Evolutionary conservation across 1,140 invertebrate species (phyloP).

Genomic region (Drosophila nigrodunni): DNA sequence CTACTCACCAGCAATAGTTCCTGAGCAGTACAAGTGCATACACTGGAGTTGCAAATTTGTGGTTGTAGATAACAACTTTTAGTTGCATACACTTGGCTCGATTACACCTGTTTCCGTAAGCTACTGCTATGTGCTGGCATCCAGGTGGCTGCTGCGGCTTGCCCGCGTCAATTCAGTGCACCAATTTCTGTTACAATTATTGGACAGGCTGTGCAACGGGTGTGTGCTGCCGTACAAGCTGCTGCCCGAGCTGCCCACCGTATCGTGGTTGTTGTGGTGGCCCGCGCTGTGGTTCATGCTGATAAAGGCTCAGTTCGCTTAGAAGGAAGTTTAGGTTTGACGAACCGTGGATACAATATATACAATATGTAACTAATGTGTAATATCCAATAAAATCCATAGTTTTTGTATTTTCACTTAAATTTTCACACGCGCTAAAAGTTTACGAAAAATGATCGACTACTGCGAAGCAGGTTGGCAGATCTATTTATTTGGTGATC

Average conservation of each 20-base stretch:
- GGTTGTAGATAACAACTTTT: background rate
- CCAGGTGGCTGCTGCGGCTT: slow-evolving; percentile 64
- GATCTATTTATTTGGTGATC: background rate
- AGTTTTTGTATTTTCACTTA: background rate
- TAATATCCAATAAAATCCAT: slow-evolving; percentile 5
- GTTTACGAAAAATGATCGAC: background rate
- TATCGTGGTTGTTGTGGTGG: slow-evolving; percentile 52
- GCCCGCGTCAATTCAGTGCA: slow-evolving; percentile 58
- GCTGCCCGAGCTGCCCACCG: slow-evolving; percentile 39
- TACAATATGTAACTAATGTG: background rate
- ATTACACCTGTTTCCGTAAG: slow-evolving; percentile 9
- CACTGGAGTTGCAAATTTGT: background rate
- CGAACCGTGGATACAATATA: background rate
- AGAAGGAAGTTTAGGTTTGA: slow-evolving; percentile 32
- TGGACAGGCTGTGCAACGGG: slow-evolving; percentile 55
- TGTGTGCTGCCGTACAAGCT: slow-evolving; percentile 37
- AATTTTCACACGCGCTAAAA: background rate
- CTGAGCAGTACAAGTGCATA: slow-evolving; percentile 6
- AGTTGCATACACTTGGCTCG: background rate
- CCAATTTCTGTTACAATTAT: slow-evolving; percentile 68
- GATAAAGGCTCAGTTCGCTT: slow-evolving; percentile 10
- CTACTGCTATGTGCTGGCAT: slow-evolving; percentile 57
- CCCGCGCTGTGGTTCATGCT: slow-evolving; percentile 44
- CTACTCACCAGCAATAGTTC: background rate
- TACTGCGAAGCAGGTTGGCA: slow-evolving; percentile 17